Conservation (phyloP, 2,797 vertebrate species). For the Crenichthys baileyi region DNA sequence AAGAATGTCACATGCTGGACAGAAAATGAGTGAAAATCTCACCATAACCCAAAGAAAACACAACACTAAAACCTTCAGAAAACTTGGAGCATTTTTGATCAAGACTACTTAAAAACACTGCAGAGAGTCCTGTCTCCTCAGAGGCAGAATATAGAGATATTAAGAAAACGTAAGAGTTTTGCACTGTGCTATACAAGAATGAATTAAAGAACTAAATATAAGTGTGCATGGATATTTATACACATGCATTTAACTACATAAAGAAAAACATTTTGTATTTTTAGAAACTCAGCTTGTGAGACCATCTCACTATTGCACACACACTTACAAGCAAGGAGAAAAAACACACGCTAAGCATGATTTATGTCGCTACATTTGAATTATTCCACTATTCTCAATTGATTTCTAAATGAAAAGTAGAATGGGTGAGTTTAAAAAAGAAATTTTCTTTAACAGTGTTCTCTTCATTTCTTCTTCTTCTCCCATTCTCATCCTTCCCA, state of each 20-base stretch:
- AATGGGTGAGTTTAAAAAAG: background rate
- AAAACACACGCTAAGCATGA: background rate
- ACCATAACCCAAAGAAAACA: background rate
- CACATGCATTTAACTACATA: background rate
- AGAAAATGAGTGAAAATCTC: too few species aligned
- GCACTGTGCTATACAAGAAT: background rate
- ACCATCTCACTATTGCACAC: background rate
- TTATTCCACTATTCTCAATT: background rate
- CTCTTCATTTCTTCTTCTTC: background rate
- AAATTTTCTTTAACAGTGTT: background rate
- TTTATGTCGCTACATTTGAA: background rate
- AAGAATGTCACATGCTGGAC: too few species aligned
- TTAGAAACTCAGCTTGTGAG: too few species aligned
- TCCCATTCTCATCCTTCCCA: conserved; percentile 49
- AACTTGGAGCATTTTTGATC: too few species aligned
- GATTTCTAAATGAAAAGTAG: background rate
- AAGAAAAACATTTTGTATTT: background rate
- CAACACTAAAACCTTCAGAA: background rate
- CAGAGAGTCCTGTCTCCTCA: too few species aligned
- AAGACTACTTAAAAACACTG: too few species aligned
- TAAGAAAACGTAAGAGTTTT: background rate
- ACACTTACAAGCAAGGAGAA: background rate
- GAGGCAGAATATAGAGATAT: background rate
- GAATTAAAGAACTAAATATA: background rate
- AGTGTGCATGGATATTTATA: background rate